Conservation (phyloP, 2,797 vertebrate species). For the Vireo griseus region DNA sequence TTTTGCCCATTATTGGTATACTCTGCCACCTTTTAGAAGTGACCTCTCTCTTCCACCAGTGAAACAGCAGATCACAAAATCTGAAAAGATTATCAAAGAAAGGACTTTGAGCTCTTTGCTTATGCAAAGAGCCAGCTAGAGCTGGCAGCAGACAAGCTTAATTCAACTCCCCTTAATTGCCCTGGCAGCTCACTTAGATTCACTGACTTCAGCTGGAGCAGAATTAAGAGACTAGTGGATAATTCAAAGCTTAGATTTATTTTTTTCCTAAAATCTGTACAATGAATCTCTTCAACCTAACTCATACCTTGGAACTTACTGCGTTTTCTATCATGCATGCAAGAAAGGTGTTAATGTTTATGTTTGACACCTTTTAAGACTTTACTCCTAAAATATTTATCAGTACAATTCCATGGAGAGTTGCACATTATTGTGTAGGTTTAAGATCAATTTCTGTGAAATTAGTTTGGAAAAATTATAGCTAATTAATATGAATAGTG, state of each 20-base stretch:
- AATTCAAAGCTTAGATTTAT: background rate
- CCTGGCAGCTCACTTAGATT: background rate
- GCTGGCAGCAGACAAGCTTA: background rate
- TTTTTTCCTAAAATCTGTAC: background rate
- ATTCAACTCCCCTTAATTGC: background rate
- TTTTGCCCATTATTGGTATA: background rate
- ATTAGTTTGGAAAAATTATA: constrained; percentile 15
- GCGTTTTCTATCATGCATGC: background rate
- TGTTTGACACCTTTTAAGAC: background rate
- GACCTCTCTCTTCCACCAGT: background rate
- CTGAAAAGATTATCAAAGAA: background rate
- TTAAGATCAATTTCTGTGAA: background rate
- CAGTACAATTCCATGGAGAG: background rate
- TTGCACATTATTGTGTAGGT: background rate
- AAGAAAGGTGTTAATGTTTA: background rate
- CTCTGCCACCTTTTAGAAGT: background rate
- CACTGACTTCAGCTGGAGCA: background rate
- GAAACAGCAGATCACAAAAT: background rate
- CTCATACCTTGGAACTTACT: background rate
- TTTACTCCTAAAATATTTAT: background rate
- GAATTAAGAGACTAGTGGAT: background rate
- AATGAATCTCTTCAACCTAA: background rate
- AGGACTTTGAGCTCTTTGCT: background rate
- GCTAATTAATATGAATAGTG: background rate
- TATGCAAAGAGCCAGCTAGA: background rate